phyloP scores from a whole-genome alignment of 2,797 vertebrate species.

The Chromobotia macracanthus region DNA sequence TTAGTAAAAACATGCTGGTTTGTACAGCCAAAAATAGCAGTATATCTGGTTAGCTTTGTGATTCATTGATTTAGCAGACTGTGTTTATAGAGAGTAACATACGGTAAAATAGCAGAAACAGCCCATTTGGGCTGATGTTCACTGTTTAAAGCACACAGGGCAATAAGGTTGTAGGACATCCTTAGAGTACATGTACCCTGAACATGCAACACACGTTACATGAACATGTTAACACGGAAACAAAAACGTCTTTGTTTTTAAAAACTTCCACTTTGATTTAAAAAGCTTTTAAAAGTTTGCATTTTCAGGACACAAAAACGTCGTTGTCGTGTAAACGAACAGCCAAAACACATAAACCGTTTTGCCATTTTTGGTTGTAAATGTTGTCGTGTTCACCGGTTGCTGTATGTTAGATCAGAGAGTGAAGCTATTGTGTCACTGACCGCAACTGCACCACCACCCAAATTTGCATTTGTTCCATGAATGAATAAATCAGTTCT shows the following conservation, averaged over 20 bases:
- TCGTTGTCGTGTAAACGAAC: no score
- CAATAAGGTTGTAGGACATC: no score
- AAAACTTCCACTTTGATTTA: no score
- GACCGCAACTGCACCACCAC: neutral
- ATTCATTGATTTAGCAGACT: neutral
- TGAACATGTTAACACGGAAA: no score
- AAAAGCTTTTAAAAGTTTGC: no score
- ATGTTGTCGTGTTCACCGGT: constrained; percentile 9
- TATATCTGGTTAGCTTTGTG: neutral
- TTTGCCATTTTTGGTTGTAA: neutral
- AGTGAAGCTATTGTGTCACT: neutral
- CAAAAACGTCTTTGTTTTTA: no score
- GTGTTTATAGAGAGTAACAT: neutral
- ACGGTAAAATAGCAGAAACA: neutral
- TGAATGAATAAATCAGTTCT: constrained; percentile 17
- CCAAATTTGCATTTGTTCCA: constrained; percentile 34
- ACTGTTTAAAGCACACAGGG: no score
- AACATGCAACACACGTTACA: no score
- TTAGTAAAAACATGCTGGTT: constrained; percentile 16
- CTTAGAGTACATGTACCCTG: no score
- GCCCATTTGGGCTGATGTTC: no score
- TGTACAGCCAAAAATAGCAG: constrained; percentile 9
- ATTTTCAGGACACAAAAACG: no score
- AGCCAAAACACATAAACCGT: no score
- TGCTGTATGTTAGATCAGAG: neutral